phyloP scores from a whole-genome alignment of 35 echinoderm and acorn worm genomes.

The Holothuria glaberrima region DNA sequence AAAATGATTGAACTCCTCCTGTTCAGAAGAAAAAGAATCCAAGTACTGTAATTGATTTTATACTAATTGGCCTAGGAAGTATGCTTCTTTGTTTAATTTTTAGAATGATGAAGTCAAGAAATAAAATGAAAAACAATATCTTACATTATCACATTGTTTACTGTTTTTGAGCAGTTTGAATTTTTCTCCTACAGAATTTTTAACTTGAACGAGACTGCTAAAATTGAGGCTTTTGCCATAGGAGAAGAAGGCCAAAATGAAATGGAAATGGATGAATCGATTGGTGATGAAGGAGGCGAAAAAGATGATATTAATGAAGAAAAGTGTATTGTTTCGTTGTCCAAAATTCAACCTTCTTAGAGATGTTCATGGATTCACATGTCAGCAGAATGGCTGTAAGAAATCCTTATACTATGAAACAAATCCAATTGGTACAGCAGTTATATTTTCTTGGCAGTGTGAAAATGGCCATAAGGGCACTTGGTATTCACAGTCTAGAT shows the following conservation, averaged over 20 bases:
- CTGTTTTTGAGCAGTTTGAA: background rate
- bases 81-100: background rate
- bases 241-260: background rate
- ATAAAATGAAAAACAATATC: too few species aligned
- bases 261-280: background rate
- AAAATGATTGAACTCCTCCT: too few species aligned
- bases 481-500: constrained; percentile 31
- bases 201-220: background rate
- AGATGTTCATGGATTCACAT: background rate
- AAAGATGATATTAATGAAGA: constrained; percentile 1
- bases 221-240: background rate
- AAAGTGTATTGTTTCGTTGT: constrained; percentile 38
- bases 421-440: background rate
- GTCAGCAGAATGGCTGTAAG: background rate
- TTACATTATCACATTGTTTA: background rate
- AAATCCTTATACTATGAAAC: background rate
- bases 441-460: constrained; percentile 45
- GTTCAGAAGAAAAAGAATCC: too few species aligned
- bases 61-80: background rate
- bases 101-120: too few species aligned
- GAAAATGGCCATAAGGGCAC: background rate
- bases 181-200: background rate
- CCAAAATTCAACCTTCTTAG: background rate
- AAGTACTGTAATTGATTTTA: too few species aligned
- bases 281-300: background rate